Percentiles rank a stretch among this genome's conserved stretches.
phyloP scores from a whole-genome alignment of 2,888 invertebrate species.

The Anodontia alba region DNA sequence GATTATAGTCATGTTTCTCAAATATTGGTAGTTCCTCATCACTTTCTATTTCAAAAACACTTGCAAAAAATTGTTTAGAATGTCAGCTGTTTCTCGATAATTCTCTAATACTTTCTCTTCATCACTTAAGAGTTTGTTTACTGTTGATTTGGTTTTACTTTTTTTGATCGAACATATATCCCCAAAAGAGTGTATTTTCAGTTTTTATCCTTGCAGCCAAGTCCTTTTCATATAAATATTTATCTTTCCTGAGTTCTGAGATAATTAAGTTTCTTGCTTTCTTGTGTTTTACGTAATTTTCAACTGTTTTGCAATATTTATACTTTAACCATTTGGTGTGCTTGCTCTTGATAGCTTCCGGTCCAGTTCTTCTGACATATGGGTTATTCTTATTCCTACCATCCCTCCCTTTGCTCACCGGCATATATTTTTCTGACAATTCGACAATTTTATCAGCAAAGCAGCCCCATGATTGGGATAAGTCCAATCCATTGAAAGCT shows the following conservation, averaged over 20 bases:
- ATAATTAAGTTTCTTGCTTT: neutral
- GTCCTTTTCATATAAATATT: neutral
- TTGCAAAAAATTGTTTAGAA: no score
- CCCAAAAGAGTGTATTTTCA: neutral
- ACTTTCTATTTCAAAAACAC: neutral
- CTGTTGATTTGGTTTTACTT: neutral
- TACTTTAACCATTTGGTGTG: neutral
- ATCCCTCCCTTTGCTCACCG: neutral
- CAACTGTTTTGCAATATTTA: neutral
- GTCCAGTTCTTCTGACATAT: neutral
- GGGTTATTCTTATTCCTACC: neutral
- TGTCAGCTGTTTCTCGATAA: neutral
- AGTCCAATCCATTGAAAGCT: neutral
- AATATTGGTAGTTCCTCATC: no score
- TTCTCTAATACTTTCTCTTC: neutral
- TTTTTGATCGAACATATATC: neutral
- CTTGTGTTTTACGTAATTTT: neutral
- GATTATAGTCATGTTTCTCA: neutral
- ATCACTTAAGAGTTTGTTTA: neutral
- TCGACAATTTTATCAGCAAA: neutral
- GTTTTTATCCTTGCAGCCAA: neutral
- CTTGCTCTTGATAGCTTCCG: neutral
- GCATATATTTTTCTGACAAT: neutral
- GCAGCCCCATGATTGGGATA: neutral
- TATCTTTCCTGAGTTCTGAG: neutral